phyloP scores from a whole-genome alignment of 2,113 vertebrate species.

The Myanophis thanlyinensis region DNA sequence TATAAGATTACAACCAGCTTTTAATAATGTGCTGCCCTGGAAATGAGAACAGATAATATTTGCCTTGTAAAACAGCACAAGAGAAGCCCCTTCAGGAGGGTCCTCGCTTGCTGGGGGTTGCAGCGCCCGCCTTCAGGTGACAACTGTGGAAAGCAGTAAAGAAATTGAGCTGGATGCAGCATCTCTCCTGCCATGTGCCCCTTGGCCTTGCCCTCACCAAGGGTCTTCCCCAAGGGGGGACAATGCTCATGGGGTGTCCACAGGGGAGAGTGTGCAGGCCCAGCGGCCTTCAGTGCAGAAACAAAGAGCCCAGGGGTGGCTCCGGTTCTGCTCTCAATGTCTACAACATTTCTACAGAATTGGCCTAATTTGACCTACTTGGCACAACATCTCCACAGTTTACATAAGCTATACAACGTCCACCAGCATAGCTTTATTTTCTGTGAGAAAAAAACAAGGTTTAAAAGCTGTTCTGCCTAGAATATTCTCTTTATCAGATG shows the following conservation, averaged over 20 bases:
- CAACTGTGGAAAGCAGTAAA: conserved; percentile 57
- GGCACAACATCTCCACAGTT: background rate
- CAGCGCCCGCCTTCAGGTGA: conserved; percentile 52
- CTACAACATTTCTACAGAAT: background rate
- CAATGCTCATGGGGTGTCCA: accelerated
- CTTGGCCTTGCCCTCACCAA: background rate
- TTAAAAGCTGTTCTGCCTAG: background rate
- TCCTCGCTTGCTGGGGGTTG: conserved; percentile 44
- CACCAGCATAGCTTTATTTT: background rate
- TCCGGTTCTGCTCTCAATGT: background rate
- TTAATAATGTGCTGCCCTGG: conserved; percentile 65
- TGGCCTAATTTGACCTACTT: background rate
- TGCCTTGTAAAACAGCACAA: conserved; percentile 63
- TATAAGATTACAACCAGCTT: conserved; percentile 53
- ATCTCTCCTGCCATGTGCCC: background rate
- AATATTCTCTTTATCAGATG: background rate
- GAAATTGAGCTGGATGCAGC: conserved; percentile 59
- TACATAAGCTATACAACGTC: background rate
- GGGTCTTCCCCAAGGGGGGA: background rate
- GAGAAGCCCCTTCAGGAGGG: conserved; percentile 53
- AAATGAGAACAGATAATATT: conserved; percentile 68
- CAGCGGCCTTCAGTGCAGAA: background rate
- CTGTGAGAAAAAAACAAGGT: background rate
- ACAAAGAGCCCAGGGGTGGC: background rate
- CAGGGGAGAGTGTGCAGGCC: background rate